Percentiles rank a stretch among this genome's conserved stretches.
Conservation (phyloP, 2,797 vertebrate genomes). For the Prionace glauca region DNA sequence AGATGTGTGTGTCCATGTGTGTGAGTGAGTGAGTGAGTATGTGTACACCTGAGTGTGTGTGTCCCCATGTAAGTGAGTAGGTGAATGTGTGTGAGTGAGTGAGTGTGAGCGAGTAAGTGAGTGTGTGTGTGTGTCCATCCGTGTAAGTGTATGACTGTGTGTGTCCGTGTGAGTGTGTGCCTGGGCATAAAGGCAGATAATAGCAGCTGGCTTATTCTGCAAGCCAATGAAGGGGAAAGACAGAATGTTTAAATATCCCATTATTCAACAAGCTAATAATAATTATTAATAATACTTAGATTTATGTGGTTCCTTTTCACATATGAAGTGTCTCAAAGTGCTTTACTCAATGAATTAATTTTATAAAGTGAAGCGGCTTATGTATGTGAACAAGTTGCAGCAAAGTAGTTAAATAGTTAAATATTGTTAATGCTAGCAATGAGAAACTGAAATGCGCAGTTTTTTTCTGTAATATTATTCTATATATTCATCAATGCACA, state of each 20-base stretch:
- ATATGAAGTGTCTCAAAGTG: constrained; percentile 2
- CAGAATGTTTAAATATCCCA: background rate
- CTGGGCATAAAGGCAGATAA: background rate
- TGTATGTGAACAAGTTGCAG: background rate
- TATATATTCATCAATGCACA: background rate
- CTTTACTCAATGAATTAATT: background rate
- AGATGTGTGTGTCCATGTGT: too few relatives aligned
- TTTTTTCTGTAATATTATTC: constrained; percentile 21
- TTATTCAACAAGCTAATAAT: constrained; percentile 19
- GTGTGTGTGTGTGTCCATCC: too few relatives aligned
- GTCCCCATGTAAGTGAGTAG: too few relatives aligned
- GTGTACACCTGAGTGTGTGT: too few relatives aligned
- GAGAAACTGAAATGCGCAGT: background rate
- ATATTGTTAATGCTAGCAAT: background rate
- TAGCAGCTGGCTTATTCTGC: background rate
- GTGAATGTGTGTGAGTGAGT: too few relatives aligned
- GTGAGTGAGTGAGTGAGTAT: too few relatives aligned
- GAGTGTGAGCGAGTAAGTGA: too few relatives aligned
- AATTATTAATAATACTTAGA: constrained; percentile 9
- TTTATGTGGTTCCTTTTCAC: background rate
- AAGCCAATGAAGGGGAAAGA: background rate
- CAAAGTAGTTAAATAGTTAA: background rate
- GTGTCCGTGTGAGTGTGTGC: too few relatives aligned
- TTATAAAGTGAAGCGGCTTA: background rate
- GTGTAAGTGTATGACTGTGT: too few relatives aligned